Conservation (phyloP, 2,888 invertebrate genomes). For the Epirrhoe tristata region DNA sequence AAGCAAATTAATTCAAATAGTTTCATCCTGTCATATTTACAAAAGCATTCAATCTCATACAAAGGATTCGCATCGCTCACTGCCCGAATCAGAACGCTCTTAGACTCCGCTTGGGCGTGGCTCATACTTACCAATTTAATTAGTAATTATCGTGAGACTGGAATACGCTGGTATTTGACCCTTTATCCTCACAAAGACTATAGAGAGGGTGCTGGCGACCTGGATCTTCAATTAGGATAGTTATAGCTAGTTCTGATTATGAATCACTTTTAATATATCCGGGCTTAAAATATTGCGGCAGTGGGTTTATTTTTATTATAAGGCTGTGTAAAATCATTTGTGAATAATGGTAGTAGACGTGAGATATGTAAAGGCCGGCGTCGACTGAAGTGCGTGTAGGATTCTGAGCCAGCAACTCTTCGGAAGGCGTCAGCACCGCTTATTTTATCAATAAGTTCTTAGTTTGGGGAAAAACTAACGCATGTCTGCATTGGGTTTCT, state of each 20-base stretch:
- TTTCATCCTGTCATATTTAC: slow-evolving; percentile 40
- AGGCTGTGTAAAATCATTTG: slow-evolving; percentile 79
- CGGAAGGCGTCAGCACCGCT: slow-evolving; percentile 3
- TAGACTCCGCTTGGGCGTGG: slow-evolving; percentile 39
- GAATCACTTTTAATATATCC: slow-evolving; percentile 57
- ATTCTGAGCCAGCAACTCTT: slow-evolving; percentile 2
- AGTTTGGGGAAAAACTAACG: slow-evolving; percentile 7
- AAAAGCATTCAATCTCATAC: slow-evolving; percentile 10
- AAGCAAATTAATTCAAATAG: not conserved
- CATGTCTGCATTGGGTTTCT: not conserved
- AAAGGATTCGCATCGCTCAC: slow-evolving; percentile 38
- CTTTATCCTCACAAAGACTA: slow-evolving; percentile 32
- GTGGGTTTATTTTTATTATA: slow-evolving; percentile 73
- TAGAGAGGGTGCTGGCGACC: slow-evolving; percentile 28
- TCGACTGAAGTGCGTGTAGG: slow-evolving; percentile 11
- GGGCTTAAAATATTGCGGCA: slow-evolving; percentile 69
- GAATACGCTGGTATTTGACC: slow-evolving; percentile 33
- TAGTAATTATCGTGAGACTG: slow-evolving; percentile 36
- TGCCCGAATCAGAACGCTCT: slow-evolving; percentile 54
- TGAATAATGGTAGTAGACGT: slow-evolving; percentile 66
- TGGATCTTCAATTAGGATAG: slow-evolving; percentile 59
- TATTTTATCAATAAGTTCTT: slow-evolving; percentile 21
- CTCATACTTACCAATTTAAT: slow-evolving; percentile 29
- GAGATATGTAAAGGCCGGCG: slow-evolving; percentile 51
- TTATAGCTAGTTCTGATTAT: slow-evolving; percentile 62